Percentiles rank a stretch among this genome's conserved stretches.
Evolutionary conservation across 2,888 invertebrate genomes (phyloP).

Genomic region (Cactoblastis cactorum): DNA sequence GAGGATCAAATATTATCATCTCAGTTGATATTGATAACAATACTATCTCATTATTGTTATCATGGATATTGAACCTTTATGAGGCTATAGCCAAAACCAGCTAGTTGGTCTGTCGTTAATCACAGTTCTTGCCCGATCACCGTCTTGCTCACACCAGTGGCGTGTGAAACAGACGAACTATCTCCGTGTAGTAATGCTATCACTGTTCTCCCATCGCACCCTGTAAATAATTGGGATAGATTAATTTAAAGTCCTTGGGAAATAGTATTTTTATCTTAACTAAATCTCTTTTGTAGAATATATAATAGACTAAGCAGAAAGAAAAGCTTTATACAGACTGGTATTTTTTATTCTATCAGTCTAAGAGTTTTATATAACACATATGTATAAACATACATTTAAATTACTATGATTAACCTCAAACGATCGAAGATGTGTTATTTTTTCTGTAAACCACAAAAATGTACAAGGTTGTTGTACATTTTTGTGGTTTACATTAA

Average conservation of each 20-base stretch:
- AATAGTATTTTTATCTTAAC: background rate
- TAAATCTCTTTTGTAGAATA: too few species aligned
- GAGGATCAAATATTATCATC: background rate
- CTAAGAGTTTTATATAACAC: too few species aligned
- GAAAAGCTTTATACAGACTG: too few species aligned
- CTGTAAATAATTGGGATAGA: slow-evolving; percentile 5
- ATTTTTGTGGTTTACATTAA: too few species aligned
- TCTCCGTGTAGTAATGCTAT: slow-evolving; percentile 1
- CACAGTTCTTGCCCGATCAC: slow-evolving; percentile 1
- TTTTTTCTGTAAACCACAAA: too few species aligned
- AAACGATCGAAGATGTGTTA: too few species aligned
- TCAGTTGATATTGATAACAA: background rate
- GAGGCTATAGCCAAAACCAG: slow-evolving; percentile 5
- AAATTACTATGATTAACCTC: too few species aligned
- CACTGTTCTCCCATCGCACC: slow-evolving; percentile 3
- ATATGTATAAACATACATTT: too few species aligned
- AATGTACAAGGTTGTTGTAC: too few species aligned
- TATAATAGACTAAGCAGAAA: too few species aligned
- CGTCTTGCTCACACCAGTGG: slow-evolving; percentile 8
- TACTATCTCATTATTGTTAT: background rate
- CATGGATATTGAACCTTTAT: slow-evolving; percentile 4
- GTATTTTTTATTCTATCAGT: too few species aligned
- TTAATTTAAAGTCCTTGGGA: background rate
- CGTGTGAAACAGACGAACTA: slow-evolving; percentile 6
- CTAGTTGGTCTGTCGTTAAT: slow-evolving; percentile 10